These are phyloP conservation scores for Drosophila recens DNA, from an alignment of 2,888 invertebrate genomes.

Conservation along the genomic window DNA sequence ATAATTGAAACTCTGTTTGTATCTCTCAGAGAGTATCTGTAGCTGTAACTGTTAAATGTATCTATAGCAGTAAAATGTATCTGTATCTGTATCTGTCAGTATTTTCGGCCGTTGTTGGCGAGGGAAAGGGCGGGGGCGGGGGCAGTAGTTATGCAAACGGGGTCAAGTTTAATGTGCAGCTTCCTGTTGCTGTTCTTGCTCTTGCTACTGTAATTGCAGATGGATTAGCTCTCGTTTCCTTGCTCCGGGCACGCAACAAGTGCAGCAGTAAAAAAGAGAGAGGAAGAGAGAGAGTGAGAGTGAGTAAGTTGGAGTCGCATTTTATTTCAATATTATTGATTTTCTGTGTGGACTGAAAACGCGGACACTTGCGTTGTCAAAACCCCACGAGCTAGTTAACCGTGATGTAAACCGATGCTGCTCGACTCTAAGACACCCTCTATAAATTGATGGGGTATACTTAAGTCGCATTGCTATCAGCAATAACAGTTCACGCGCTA, in stretches of 20 bases:
- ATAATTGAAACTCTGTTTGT: constrained; percentile 62
- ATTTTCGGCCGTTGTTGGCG: constrained; percentile 35
- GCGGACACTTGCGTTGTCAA: constrained; percentile 44
- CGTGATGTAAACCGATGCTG: constrained; percentile 1
- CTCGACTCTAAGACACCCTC: constrained; percentile 17
- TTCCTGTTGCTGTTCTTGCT: constrained; percentile 61
- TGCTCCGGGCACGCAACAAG: constrained; percentile 64
- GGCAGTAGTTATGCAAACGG: constrained; percentile 47
- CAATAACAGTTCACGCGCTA: constrained; percentile 29
- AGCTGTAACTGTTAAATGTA: constrained; percentile 30
- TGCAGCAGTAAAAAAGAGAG: constrained; percentile 38
- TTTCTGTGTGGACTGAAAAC: constrained; percentile 37
- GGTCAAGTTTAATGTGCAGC: constrained; percentile 79
- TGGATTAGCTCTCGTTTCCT: constrained; percentile 33
- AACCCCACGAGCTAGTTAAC: constrained; percentile 42
- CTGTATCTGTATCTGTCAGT: constrained; percentile 6
- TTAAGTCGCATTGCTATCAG: constrained; percentile 13
- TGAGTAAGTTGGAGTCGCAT: constrained; percentile 38
- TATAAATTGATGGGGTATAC: constrained; percentile 11
- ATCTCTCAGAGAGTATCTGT: constrained; percentile 30
- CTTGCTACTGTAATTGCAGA: constrained; percentile 47
- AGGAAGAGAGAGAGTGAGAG: not conserved
- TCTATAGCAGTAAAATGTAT: constrained; percentile 31
- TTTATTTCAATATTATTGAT: constrained; percentile 58
- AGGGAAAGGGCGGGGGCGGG: too few relatives aligned